Evolutionary conservation across 1,140 invertebrate species (phyloP), one percentile per base, ranked within the genome.

Genomic region (Drosophila persimilis): DNA sequence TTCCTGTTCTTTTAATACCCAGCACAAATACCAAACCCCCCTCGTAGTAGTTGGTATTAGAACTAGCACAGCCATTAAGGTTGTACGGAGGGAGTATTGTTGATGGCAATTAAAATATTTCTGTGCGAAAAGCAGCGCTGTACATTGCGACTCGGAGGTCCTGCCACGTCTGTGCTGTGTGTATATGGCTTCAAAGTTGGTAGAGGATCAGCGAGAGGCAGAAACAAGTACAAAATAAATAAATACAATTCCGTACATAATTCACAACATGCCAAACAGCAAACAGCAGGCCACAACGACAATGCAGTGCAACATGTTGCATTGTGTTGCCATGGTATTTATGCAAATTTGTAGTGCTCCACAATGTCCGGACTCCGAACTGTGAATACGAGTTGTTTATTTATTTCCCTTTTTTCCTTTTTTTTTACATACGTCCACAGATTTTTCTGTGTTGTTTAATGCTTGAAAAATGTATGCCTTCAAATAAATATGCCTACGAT

Each of bases 211-310:
- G 31, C 7, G 50, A 52, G 35, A 29, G 20, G n/a, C 50, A 53
- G 31, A 22, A 41, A 24, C 17, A 56, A 39, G 26, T 20, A 53
- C 17, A 53, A 61, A 55, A 48, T 45, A 58, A 73, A 72, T 63
- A 64, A 66, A 74, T 59, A 74, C 80, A 86, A 85, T 86, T 70
- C 81, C 81, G 61, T 86, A 77, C 77, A 85, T 85, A 81, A 85
- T 86, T 85, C 77, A 85, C 83, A 85, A 85, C 81, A 88, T 86
- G 81, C 74, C 81, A 88, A 85, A 85, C 80, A 59, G 77, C 80
- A 80, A 79, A 80, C 80, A 35, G 31, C 31, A 80, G 76, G 74
- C 78, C 70, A 83, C 79, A 80, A 67, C 77, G 76, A 79, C 77
- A 86, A 35, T 35, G 31, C 31, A 13, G 80, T 35, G 31, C 31